Base-by-base conservation (phyloP, 53 echinoderm and acorn worm genomes). In the Mesocentrotus franciscanus region DNA sequence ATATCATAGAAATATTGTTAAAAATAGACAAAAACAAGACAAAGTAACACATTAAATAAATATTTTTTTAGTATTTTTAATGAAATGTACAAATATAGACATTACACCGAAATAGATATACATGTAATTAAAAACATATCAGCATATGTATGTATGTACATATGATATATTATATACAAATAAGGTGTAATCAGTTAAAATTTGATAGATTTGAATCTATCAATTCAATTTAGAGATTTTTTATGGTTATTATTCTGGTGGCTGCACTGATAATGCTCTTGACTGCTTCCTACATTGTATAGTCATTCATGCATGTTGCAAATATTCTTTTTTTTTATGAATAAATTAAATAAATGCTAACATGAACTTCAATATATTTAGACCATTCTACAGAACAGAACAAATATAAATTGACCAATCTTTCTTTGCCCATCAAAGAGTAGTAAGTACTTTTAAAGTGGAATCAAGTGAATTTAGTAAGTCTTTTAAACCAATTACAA, bases 131-230 rank as follows among this genome's bases (percentile, higher is more conserved):
- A 8, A 75, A 55, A 58, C 87, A 87, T 87, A 87, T 87, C n/a
- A 58, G 59, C 58, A 27, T 87, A 1, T 87, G 26, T n/a, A n/a
- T n/a, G n/a, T n/a, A 58, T 87, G 12, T 87, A 87, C 87, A 87
- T 87, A 87, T 57, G 13, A 87, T 87, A 84, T 84, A 84, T 22
- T 42, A 87, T 87, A 58, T 87, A 87, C 87, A 87, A 87, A 87
- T 87, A 87, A 9, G 59, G 36, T 81, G 13, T 74, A 32, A 2
- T 74, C 18, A 22, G 9, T 71, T 12, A 64, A 32, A 78, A 78
- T 5, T 42, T 81, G 42, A 33, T 81, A 0, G 81, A 42, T 4
- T 35, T 78, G 13, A 9, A 78, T 78, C 5, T 36, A 81, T 42
- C 15, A 15, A 64, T 18, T 64, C 12, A 7, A 64, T 64, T 64